Evolutionary conservation across 1,140 invertebrate genomes (phyloP).

Genomic region (Drosophila quadrilineata): DNA sequence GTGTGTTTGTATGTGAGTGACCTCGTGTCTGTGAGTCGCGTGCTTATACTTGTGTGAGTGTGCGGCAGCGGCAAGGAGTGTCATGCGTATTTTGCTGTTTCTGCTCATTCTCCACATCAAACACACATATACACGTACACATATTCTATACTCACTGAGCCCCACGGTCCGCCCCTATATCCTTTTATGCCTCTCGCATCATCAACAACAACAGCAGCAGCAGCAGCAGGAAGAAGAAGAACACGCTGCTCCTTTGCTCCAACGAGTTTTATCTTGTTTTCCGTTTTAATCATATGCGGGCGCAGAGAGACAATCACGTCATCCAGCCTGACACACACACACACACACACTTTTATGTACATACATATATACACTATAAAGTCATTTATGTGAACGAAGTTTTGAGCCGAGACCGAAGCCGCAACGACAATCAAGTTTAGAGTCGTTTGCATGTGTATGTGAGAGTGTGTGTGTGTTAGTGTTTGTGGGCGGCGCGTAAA

Average conservation of each 20-base stretch:
- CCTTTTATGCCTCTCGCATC: constrained; percentile 37
- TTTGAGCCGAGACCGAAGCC: constrained; percentile 22
- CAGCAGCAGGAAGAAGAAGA: constrained; percentile 24
- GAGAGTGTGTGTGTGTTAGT: background rate
- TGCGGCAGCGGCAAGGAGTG: constrained; percentile 71
- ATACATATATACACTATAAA: constrained; percentile 27
- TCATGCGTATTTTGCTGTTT: constrained; percentile 69
- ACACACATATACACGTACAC: background rate
- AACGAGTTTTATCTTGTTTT: constrained; percentile 78
- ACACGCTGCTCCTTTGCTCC: constrained; percentile 59
- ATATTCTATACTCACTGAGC: background rate
- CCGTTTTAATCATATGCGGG: constrained; percentile 79
- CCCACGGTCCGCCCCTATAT: background rate
- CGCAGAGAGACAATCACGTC: constrained; percentile 71
- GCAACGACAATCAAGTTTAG: constrained; percentile 1
- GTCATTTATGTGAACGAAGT: constrained; percentile 35
- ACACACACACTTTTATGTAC: constrained; percentile 8
- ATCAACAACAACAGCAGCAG: constrained; percentile 46
- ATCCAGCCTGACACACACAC: constrained; percentile 60
- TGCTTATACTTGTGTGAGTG: constrained; percentile 45
- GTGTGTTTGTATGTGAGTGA: constrained; percentile 62
- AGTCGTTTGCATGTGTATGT: background rate
- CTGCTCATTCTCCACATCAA: background rate
- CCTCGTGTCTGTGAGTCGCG: constrained; percentile 71
- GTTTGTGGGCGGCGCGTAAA: constrained; percentile 29